Evolutionary conservation across 2,888 invertebrate species (phyloP).

Genomic region (Nasonia oneida): DNA sequence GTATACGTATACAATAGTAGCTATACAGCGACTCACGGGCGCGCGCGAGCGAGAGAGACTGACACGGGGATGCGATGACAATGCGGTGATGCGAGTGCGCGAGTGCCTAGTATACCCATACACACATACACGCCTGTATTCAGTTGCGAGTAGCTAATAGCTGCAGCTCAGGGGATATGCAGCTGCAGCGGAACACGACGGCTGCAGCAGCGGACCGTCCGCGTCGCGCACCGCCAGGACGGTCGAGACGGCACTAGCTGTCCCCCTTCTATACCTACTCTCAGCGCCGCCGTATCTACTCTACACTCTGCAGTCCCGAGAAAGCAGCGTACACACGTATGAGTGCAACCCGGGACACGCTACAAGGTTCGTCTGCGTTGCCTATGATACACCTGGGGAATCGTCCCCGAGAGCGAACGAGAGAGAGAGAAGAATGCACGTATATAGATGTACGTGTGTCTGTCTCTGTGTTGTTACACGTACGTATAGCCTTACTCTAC

Average conservation of each 20-base stretch:
- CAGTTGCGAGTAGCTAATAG: background rate
- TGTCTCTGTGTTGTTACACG: background rate
- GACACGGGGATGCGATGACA: background rate
- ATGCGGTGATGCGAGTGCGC: conserved; percentile 9
- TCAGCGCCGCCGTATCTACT: background rate
- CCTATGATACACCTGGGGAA: background rate
- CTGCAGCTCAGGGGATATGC: conserved; percentile 4
- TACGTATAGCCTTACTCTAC: conserved; percentile 21
- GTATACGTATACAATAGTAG: background rate
- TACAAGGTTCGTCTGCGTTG: conserved; percentile 6
- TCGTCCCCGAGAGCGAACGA: background rate
- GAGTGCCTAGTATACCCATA: background rate
- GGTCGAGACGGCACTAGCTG: background rate
- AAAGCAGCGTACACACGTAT: too few relatives aligned
- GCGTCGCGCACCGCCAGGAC: conserved; percentile 27
- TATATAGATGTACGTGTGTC: conserved; percentile 22
- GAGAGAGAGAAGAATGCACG: conserved; percentile 40
- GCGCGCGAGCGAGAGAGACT: background rate
- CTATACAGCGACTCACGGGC: background rate
- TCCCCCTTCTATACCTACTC: background rate
- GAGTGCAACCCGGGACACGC: too few relatives aligned
- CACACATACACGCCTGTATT: background rate
- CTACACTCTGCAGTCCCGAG: background rate
- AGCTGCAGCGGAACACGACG: conserved; percentile 18
- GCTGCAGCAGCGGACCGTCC: conserved; percentile 19